These are phyloP conservation scores for Pachypsylla venusta DNA, from an alignment of 1,140 invertebrate species.

Conservation along the genomic window DNA sequence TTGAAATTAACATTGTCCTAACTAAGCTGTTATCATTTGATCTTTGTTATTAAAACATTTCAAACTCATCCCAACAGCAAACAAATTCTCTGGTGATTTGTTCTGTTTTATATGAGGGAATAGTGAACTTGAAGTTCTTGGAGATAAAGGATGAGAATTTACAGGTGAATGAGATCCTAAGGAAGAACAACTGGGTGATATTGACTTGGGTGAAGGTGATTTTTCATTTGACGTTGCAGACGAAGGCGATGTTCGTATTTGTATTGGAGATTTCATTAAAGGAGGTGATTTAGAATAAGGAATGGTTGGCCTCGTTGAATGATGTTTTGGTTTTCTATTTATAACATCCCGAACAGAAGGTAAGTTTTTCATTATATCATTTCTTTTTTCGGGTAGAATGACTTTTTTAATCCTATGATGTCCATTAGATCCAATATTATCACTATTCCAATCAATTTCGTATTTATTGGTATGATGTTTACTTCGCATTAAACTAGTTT, in stretches of 20 bases:
- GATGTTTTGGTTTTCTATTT: neutral
- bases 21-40: slow-evolving; percentile 8
- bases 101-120: slow-evolving; percentile 3
- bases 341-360: neutral
- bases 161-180: neutral
- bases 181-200: neutral
- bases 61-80: slow-evolving; percentile 7
- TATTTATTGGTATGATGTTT: neutral
- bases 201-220: neutral
- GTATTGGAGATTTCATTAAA: neutral
- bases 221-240: neutral
- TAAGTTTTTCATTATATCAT: neutral
- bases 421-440: neutral
- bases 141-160: neutral
- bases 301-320: neutral
- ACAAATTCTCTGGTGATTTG: neutral
- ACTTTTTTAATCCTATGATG: neutral
- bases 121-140: neutral
- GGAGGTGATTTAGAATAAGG: slow-evolving; percentile 1
- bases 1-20: too few relatives aligned
- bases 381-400: neutral
- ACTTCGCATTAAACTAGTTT: neutral
- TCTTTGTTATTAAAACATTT: slow-evolving; percentile 6
- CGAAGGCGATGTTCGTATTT: neutral
- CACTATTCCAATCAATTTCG: slow-evolving; percentile 3